A percentile compares a stretch with the other conserved stretches of the same genome.
Conservation (phyloP, 2,113 vertebrate genomes). For the Platichthys flesus region DNA sequence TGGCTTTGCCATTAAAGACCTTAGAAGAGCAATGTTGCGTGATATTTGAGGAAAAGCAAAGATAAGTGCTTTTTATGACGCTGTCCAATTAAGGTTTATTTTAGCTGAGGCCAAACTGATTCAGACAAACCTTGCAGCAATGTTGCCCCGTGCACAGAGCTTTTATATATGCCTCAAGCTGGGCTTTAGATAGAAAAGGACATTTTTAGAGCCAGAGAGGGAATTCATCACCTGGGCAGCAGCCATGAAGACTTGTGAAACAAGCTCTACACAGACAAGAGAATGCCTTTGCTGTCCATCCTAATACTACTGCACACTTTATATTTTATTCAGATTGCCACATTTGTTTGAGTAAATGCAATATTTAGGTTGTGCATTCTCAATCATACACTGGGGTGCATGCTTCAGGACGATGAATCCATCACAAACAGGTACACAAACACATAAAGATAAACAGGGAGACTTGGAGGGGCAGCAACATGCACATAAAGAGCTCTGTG, state of each 20-base stretch:
- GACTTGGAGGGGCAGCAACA: not conserved
- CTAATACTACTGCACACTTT: too few species aligned
- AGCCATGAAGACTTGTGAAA: constrained; percentile 25
- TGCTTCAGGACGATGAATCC: too few species aligned
- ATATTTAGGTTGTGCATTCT: too few species aligned
- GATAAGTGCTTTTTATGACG: constrained; percentile 31
- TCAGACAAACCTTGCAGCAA: constrained; percentile 11
- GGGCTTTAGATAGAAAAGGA: constrained; percentile 10
- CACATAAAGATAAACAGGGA: not conserved
- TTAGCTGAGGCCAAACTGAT: constrained; percentile 11
- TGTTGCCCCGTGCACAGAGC: not conserved
- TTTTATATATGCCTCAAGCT: constrained; percentile 16
- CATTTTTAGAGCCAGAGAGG: not conserved
- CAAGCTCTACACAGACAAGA: not conserved
- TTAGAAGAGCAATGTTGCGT: constrained; percentile 10
- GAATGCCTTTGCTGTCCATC: not conserved
- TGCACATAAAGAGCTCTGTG: not conserved
- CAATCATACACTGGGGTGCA: too few species aligned
- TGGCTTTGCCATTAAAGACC: not conserved
- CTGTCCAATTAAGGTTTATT: constrained; percentile 23
- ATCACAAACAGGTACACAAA: not conserved
- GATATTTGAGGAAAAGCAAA: constrained; percentile 4
- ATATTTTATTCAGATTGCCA: too few species aligned
- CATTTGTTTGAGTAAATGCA: too few species aligned
- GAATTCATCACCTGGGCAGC: constrained; percentile 45